Conservation (phyloP, 2,888 invertebrate genomes). For the Phymatocera aterrima region DNA sequence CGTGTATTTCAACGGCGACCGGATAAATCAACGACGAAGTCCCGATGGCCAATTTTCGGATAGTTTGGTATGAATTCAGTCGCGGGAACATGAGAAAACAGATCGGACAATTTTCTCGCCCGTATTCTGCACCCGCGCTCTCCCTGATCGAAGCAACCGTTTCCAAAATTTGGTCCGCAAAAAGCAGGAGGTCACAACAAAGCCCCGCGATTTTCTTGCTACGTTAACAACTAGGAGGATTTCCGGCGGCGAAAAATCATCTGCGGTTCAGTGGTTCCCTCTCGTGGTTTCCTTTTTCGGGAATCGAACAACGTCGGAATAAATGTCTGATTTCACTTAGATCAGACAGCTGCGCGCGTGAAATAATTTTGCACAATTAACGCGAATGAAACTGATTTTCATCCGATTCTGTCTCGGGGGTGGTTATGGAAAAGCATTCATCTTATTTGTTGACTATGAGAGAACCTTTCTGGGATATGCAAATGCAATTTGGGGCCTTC, state of each 20-base stretch:
- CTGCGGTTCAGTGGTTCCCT: neutral
- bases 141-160: neutral
- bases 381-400: no score
- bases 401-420: no score
- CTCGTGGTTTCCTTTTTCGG: neutral
- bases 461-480: neutral
- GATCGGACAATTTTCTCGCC: neutral
- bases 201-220: neutral
- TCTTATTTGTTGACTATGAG: neutral
- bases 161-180: neutral
- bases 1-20: neutral
- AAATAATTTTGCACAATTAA: no score
- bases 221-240: slow-evolving; percentile 1
- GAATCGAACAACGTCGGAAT: no score
- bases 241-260: neutral
- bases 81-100: neutral
- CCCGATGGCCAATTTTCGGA: no score
- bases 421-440: no score
- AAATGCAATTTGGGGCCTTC: neutral
- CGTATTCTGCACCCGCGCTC: no score
- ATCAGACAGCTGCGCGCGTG: no score
- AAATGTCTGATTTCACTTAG: no score
- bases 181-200: neutral
- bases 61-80: neutral
- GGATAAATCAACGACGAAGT: neutral